Evolutionary conservation across 2,888 invertebrate genomes (phyloP), one percentile per base, ranked within the genome.

Genomic region (Aelia acuminata): DNA sequence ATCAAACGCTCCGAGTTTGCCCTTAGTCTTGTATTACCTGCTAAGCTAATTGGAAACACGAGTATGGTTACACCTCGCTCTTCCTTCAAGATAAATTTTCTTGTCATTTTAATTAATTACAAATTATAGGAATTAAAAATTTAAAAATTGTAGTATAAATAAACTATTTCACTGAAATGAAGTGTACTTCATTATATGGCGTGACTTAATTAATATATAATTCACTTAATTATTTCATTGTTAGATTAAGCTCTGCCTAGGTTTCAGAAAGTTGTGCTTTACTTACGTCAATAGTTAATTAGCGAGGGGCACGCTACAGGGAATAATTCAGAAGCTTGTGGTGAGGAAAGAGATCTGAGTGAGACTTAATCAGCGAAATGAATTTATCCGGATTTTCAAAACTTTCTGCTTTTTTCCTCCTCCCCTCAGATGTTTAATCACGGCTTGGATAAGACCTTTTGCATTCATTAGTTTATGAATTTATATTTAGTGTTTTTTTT

Each of bases 11-110:
- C 22, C n/a, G 18, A 53, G 53, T 8, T 53, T 7, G n/a, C 53
- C n/a, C 53, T 53, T 22, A 2, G n/a, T 53, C 22, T 53, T 53
- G n/a, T 22, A 53, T 53, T 53, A 53, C 53, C 53, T 53, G 7
- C n/a, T 53, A n/a, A n/a, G n/a, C 53, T 53, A 53, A 53, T 53
- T 53, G 53, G 53, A n/a, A 53, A 53, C 53, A 53, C n/a, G 53
- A 53, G 22, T 18, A 4, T 53, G 22, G n/a, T 53, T 53, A 53
- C 53, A 53, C 22, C 53, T 53, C 10, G 53, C n/a, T n/a, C 22
- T 53, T 53, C n/a, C 53, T 5, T n/a, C 53, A n/a, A 53, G 53
- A n/a, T 1, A 53, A n/a, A 53, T 53, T 53, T 53, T n/a, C 53
- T n/a, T n/a, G 22, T 53, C 8, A 53, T 53, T 8, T n/a, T 20